Evolutionary conservation across 2,113 vertebrate genomes (phyloP).

Genomic region (Furnarius figulus): DNA sequence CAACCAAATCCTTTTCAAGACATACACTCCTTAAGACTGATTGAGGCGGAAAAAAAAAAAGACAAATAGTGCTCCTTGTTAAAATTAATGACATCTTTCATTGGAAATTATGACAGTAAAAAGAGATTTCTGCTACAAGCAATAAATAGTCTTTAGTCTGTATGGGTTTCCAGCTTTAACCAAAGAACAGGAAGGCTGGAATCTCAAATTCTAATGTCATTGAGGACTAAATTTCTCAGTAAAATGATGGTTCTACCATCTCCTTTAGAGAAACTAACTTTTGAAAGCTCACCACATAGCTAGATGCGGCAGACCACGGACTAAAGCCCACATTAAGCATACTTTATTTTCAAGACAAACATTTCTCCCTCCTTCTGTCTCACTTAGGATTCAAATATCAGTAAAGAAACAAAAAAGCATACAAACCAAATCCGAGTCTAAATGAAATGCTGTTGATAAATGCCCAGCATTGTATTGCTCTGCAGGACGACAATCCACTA

Average conservation of each 20-base stretch:
- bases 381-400: not conserved
- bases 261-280: not conserved
- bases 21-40: not conserved
- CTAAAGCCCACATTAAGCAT: not conserved
- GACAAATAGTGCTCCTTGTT: not conserved
- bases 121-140: not conserved
- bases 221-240: not conserved
- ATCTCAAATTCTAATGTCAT: not conserved
- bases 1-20: not conserved
- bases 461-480: slow-evolving; percentile 99
- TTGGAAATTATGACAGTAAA: not conserved
- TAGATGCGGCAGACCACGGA: not conserved
- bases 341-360: not conserved
- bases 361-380: not conserved
- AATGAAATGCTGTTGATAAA: slow-evolving; percentile 95
- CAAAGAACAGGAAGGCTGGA: not conserved
- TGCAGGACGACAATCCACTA: slow-evolving; percentile 96
- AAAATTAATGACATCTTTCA: not conserved
- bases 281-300: not conserved
- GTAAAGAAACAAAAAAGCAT: not conserved
- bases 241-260: not conserved
- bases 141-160: not conserved
- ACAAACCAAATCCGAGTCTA: slow-evolving; percentile 97
- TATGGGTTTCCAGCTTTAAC: not conserved
- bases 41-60: not conserved